Evolutionary conservation across 2,113 vertebrate genomes (phyloP).

Genomic region (Phaetusa simplex): DNA sequence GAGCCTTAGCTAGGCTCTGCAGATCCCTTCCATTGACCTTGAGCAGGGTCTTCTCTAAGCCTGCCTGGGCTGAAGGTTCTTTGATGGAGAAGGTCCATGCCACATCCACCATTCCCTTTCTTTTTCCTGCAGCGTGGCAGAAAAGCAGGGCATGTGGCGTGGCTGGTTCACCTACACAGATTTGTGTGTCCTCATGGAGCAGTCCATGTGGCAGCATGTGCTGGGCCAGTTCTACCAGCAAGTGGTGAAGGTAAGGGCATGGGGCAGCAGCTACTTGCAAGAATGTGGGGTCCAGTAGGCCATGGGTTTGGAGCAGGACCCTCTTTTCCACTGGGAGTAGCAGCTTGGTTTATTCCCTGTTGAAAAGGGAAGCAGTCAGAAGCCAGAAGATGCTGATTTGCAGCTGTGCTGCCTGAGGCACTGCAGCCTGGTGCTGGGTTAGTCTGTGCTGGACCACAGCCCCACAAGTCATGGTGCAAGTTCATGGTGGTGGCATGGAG

Average conservation of each 20-base stretch:
- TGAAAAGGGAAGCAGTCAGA: neutral
- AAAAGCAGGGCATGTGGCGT: conserved; percentile 87
- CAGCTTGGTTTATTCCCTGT: neutral
- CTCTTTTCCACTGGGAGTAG: neutral
- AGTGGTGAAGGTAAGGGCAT: conserved; percentile 85
- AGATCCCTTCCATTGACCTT: neutral
- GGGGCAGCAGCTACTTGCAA: neutral
- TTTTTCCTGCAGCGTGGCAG: conserved; percentile 81
- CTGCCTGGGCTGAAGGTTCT: neutral
- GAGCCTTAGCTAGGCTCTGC: neutral
- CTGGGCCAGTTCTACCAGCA: conserved; percentile 86
- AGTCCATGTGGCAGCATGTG: conserved; percentile 85
- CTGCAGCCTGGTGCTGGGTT: neutral
- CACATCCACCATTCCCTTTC: neutral
- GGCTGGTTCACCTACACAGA: conserved; percentile 99
- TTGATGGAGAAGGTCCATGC: rapidly evolving
- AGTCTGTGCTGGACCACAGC: neutral
- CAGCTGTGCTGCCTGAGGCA: neutral
- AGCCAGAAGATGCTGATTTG: neutral
- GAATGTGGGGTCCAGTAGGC: neutral
- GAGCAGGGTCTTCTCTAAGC: neutral
- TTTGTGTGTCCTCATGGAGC: conserved; percentile 92
- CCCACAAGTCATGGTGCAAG: neutral
- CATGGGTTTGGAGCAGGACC: neutral
- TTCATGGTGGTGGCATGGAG: neutral